Base-by-base conservation (phyloP, 1,140 invertebrate genomes). In the Brachionus calyciflorus region DNA sequence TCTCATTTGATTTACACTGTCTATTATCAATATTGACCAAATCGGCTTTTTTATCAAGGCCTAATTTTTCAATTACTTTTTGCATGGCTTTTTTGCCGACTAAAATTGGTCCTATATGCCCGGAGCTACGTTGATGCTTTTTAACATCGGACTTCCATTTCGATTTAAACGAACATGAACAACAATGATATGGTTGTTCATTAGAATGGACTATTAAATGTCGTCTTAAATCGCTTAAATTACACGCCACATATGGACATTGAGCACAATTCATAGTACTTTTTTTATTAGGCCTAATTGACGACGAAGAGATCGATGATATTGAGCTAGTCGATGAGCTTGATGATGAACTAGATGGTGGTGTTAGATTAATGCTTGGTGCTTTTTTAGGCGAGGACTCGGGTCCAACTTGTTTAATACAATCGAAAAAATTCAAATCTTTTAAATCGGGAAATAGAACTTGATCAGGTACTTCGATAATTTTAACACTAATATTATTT, bases 101-200 rank as follows among this genome's bases (percentile, higher is more conserved):
- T n/a, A 63, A 12, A 30, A 63, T 44, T n/a, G 76, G 76, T 41
- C 76, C 76, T 5, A 57, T 46, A 46, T 77, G 76, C 10, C 10
- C 53, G 1, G 83, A 83, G 17, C 81, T 81, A 33, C 79, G 80
- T 68, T 82, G 81, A 78, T 85, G 84, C 65, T 85, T 84, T 78
- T 85, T 85, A 17, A 85, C 78, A 73, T 85, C 84, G 70, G 83
- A 83, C 68, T 84, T 84, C 84, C 84, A 85, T 41, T 82, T 80
- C 0, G 82, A 82, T 30, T 81, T 81, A 75, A 84, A 84, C 7
- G 80, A 80, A 79, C 84, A 85, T 9, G 81, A 79, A 24, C 79
- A 76, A 77, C 84, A 85, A 21, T 76, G 81, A 75, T 82, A 85
- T 28, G 84, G 84, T 73, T 84, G 84, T 60, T 82, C 81, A 70